Evolutionary conservation across 2,888 invertebrate genomes (phyloP).

Genomic region (Nomada flava): DNA sequence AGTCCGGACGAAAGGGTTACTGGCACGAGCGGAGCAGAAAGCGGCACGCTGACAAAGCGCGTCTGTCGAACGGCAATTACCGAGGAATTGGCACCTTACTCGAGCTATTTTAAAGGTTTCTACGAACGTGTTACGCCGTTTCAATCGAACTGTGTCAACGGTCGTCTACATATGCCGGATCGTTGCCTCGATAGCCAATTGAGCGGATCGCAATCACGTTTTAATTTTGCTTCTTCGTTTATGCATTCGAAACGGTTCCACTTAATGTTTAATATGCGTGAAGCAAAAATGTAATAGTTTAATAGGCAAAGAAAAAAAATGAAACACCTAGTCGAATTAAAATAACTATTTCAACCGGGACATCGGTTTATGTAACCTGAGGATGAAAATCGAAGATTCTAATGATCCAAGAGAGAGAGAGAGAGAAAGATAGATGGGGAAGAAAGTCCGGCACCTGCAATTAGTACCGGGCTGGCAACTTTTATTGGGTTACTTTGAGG

Average conservation of each 20-base stretch:
- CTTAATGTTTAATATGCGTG: neutral
- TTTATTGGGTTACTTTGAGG: constrained; percentile 58
- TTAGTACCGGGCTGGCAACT: constrained; percentile 51
- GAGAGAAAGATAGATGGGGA: neutral
- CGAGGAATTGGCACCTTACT: constrained; percentile 58
- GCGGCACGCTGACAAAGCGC: constrained; percentile 42
- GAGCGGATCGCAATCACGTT: neutral
- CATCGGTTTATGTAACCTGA: no score
- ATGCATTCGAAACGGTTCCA: neutral
- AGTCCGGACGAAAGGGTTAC: constrained; percentile 24
- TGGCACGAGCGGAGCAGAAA: constrained; percentile 36
- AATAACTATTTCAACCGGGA: neutral
- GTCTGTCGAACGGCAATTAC: constrained; percentile 64
- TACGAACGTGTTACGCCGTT: constrained; percentile 39
- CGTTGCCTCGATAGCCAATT: constrained; percentile 4
- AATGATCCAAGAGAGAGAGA: no score
- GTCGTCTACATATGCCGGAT: neutral
- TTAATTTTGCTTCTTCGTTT: neutral
- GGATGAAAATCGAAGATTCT: no score
- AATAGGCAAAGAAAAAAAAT: no score
- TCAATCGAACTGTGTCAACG: constrained; percentile 52
- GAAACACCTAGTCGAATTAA: no score
- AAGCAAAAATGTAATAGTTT: neutral
- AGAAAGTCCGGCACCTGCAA: constrained; percentile 31
- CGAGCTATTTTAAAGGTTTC: constrained; percentile 60